phyloP scores from a whole-genome alignment of 2,888 invertebrate species.

The Caenorhabditis wallacei region DNA sequence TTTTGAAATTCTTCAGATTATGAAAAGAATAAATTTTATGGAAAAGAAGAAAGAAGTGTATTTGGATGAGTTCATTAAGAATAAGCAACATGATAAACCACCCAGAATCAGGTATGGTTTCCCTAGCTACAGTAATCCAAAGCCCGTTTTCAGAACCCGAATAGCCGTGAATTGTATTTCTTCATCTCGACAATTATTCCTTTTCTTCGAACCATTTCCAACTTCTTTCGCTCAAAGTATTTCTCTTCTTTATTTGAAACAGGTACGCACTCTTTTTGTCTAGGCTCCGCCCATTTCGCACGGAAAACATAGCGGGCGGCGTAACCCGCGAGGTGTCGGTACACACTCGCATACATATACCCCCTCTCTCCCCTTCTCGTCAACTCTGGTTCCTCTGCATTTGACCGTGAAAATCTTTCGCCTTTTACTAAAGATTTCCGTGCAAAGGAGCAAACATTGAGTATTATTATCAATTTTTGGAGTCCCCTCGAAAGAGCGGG shows the following conservation, averaged over 20 bases:
- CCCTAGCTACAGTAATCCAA: background rate
- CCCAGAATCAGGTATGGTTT: conserved; percentile 73
- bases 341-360: background rate
- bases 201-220: conserved; percentile 67
- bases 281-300: conserved; percentile 15
- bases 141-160: conserved; percentile 43
- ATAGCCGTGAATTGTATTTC: conserved; percentile 60
- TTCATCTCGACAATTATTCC: conserved; percentile 52
- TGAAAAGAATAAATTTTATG: conserved; percentile 77
- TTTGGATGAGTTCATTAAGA: conserved; percentile 80
- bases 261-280: conserved; percentile 3
- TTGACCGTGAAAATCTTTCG: conserved; percentile 81
- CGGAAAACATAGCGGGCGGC: conserved; percentile 18
- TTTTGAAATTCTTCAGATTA: conserved; percentile 24
- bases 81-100: conserved; percentile 70
- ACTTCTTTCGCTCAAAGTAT: conserved; percentile 42
- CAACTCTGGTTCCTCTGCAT: conserved; percentile 68
- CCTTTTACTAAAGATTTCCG: conserved; percentile 83
- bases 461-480: conserved; percentile 69
- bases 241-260: conserved; percentile 29
- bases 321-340: conserved; percentile 57
- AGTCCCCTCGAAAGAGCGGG: conserved; percentile 73
- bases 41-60: conserved; percentile 77
- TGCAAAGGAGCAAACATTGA: conserved; percentile 74
- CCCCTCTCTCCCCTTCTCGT: background rate